Evolutionary conservation across 2,888 invertebrate species (phyloP), one percentile per base, ranked within the genome.

Genomic region (Lasioglossum malachurum): DNA sequence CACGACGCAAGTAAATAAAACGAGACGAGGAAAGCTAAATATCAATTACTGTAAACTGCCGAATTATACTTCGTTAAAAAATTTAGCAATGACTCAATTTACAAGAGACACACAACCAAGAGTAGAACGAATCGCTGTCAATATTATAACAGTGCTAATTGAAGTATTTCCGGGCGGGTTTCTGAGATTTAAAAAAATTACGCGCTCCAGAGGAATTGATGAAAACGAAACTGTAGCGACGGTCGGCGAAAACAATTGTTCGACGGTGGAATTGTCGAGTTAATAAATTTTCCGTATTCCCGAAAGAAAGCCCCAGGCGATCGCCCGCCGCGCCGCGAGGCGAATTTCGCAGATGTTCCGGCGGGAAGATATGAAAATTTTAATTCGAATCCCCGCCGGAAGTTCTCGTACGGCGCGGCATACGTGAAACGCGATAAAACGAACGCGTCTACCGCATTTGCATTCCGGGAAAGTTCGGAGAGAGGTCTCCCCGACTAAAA

Each of bases 341-440:
- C 44, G 72, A 44, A 35, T 82, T 71, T 78, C 78, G 78, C 83
- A 83, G 84, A 83, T 75, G 84, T 78, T 78, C 75, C 74, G 53
- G 60, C 69, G 71, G 69, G 84, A 75, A 78, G 78, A 78, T 83
- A 84, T 83, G 84, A 84, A 84, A 84, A 84, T 83, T 84, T 84
- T 84, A 84, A 84, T 84, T 84, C 84, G 78, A 78, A 49, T 84
- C 84, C 64, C 72, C 78, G 69, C 31, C 35, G 72, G 35, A 78
- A 78, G 75, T 83, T 83, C 41, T 44, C 83, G 84, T 53, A 75
- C 64, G 38, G 38, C 49, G 78, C 35, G 75, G 84, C 84, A 83
- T 46, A 75, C 78, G 84, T 78, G 84, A 78, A 53, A 49, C 83
- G 72, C 75, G 83, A 80, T 71, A 71, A 74, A 71, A 69, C 67